Evolutionary conservation across 1,140 invertebrate species (phyloP).

Genomic region (Zaprionus capensis): DNA sequence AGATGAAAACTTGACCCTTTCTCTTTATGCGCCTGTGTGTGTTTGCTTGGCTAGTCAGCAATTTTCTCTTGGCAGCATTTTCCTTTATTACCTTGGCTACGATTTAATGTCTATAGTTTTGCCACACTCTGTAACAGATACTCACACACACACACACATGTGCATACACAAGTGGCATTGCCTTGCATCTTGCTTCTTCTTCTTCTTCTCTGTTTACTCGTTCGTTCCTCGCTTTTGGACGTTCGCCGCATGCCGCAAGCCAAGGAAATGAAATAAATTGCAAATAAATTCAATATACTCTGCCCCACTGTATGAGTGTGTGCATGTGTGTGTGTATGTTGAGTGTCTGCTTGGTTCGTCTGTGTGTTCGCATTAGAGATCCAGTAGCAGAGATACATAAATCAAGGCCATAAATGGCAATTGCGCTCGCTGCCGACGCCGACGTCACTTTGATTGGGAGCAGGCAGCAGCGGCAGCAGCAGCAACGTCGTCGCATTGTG

Average conservation of each 20-base stretch:
- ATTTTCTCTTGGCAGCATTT: slow-evolving; percentile 34
- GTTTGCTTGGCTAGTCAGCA: slow-evolving; percentile 33
- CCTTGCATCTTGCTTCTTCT: slow-evolving; percentile 47
- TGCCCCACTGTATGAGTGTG: slow-evolving; percentile 11
- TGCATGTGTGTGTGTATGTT: slow-evolving; percentile 40
- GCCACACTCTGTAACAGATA: slow-evolving; percentile 26
- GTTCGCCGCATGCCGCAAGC: slow-evolving; percentile 64
- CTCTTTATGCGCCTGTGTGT: not conserved
- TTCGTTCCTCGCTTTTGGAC: slow-evolving; percentile 15
- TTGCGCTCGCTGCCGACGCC: slow-evolving; percentile 57
- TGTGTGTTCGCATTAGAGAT: slow-evolving; percentile 75
- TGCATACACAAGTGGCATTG: slow-evolving; percentile 32
- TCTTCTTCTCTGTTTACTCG: slow-evolving; percentile 8
- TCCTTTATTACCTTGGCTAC: slow-evolving; percentile 41
- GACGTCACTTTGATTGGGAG: slow-evolving; percentile 74
- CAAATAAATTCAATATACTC: slow-evolving; percentile 80
- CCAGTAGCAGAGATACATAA: slow-evolving; percentile 81
- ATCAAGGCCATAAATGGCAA: slow-evolving; percentile 82
- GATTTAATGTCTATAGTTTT: slow-evolving; percentile 40
- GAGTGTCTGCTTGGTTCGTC: slow-evolving; percentile 31
- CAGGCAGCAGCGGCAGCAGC: slow-evolving; percentile 39
- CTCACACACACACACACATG: slow-evolving; percentile 27
- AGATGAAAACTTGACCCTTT: slow-evolving; percentile 35
- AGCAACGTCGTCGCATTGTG: slow-evolving; percentile 53
- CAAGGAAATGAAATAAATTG: slow-evolving; percentile 81